Percentiles rank a stretch among this genome's conserved stretches.
These are phyloP conservation scores for Pentamera pediparva DNA, from an alignment of 53 echinoderm and acorn worm species.

Conservation along the genomic window DNA sequence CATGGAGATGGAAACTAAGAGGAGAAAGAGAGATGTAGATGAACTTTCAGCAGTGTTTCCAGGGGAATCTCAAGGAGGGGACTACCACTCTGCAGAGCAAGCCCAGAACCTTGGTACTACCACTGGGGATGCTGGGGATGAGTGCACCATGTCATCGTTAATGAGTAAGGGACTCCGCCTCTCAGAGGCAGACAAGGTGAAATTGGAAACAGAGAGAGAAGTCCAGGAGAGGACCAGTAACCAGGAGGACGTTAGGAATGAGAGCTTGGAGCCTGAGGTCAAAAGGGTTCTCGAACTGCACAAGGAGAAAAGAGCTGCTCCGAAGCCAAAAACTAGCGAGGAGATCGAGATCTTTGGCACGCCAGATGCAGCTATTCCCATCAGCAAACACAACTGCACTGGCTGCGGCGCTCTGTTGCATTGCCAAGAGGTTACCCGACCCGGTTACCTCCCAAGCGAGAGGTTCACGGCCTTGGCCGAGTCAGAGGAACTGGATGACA, in stretches of 20 bases:
- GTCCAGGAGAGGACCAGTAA: not conserved
- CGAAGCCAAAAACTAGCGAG: constrained; percentile 1
- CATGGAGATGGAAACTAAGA: too few species aligned
- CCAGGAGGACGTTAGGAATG: not conserved
- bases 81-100: not conserved
- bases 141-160: not conserved
- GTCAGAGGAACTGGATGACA: constrained; percentile 35
- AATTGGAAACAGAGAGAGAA: constrained; percentile 20
- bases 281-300: not conserved
- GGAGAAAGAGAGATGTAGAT: too few species aligned
- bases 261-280: not conserved
- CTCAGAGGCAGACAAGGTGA: constrained; percentile 4
- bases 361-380: constrained; percentile 46
- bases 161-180: not conserved
- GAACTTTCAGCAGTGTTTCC: too few species aligned
- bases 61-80: too few species aligned
- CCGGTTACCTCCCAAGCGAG: constrained; percentile 78
- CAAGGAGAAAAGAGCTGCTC: not conserved
- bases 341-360: constrained; percentile 36
- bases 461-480: constrained; percentile 60
- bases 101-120: not conserved
- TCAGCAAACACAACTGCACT: constrained; percentile 59
- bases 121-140: not conserved
- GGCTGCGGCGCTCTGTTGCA: constrained; percentile 91
- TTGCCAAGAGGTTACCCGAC: constrained; percentile 46